Percentiles rank a stretch among this genome's conserved stretches.
phyloP scores from a whole-genome alignment of 2,888 invertebrate genomes.

The Papilio demoleus region DNA sequence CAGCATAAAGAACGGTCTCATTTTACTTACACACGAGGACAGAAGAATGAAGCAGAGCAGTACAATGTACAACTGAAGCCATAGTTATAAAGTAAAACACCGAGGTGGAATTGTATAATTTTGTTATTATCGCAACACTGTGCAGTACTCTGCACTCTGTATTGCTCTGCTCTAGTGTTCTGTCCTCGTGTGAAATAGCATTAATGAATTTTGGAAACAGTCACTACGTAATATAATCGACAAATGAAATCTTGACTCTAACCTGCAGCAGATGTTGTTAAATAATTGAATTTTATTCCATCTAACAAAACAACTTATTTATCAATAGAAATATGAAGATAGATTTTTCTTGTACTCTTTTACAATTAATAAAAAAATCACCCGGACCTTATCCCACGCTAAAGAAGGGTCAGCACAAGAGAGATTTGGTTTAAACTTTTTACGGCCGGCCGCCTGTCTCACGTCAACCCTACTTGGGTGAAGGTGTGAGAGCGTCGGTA shows the following conservation, averaged over 20 bases:
- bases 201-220: slow-evolving; percentile 13
- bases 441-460: no score
- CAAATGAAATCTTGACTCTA: background rate
- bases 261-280: background rate
- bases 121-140: no score
- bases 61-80: background rate
- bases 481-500: no score
- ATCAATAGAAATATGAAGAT: no score
- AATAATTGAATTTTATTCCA: background rate
- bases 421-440: no score
- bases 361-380: no score
- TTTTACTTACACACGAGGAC: background rate
- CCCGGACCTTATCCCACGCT: no score
- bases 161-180: background rate
- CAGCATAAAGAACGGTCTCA: background rate
- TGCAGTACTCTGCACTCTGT: background rate
- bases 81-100: background rate
- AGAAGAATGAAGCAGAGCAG: background rate
- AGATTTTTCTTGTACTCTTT: no score
- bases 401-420: no score
- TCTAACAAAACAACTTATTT: no score
- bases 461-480: no score
- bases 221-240: slow-evolving; percentile 4
- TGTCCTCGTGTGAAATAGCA: background rate
- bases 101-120: background rate